Conservation (phyloP, 2,888 invertebrate species). For the Eudemis profundana region DNA sequence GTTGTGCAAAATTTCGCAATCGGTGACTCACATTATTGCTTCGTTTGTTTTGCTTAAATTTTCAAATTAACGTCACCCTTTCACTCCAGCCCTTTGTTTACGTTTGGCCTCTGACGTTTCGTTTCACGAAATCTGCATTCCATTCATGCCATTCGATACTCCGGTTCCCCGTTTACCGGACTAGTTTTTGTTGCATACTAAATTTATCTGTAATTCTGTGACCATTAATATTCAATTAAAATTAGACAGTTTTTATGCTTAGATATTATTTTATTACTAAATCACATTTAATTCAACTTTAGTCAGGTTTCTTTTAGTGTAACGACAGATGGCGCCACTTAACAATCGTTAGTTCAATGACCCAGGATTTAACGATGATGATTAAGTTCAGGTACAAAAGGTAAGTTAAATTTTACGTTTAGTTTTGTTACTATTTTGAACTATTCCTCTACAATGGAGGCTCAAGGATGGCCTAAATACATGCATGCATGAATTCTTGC, state of each 20-base stretch:
- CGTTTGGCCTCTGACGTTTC: slow-evolving; percentile 46
- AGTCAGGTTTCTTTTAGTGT: background rate
- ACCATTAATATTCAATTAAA: too few relatives aligned
- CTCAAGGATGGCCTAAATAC: slow-evolving; percentile 25
- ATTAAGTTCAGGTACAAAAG: background rate
- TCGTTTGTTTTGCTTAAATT: slow-evolving; percentile 64
- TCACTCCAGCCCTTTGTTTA: slow-evolving; percentile 47
- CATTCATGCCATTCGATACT: background rate
- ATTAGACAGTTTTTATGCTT: too few relatives aligned
- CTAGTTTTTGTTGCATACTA: background rate
- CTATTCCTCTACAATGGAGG: slow-evolving; percentile 5
- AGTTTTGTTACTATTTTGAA: slow-evolving; percentile 12
- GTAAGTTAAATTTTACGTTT: slow-evolving; percentile 30
- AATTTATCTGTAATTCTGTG: slow-evolving; percentile 11
- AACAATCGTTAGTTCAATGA: slow-evolving; percentile 35
- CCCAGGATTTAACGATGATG: slow-evolving; percentile 38
- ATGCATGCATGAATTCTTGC: slow-evolving; percentile 27
- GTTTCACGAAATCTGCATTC: slow-evolving; percentile 40
- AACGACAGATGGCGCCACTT: slow-evolving; percentile 39
- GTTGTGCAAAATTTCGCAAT: slow-evolving; percentile 29
- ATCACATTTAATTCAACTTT: too few relatives aligned
- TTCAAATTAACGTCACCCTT: slow-evolving; percentile 75
- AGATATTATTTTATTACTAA: too few relatives aligned
- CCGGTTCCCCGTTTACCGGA: too few relatives aligned
- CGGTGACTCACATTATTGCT: slow-evolving; percentile 50